Evolutionary conservation across 2,888 invertebrate species (phyloP), one percentile per base, ranked within the genome.

Genomic region (Steinernema carpocapsae): DNA sequence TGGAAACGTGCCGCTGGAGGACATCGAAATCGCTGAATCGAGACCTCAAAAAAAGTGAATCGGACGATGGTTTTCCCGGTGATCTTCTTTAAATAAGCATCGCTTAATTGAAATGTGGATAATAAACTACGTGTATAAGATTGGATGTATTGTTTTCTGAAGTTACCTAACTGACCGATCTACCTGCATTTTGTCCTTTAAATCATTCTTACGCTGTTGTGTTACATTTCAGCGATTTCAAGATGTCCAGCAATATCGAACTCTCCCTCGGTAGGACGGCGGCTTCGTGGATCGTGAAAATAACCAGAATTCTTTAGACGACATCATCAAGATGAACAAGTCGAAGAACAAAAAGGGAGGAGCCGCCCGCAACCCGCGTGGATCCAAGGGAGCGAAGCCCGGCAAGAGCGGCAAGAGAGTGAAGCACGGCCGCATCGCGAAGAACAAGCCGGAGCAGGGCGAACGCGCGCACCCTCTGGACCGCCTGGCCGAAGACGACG

Each of bases 401-500:
- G 43, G 43, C 7, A 24, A 14, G 26, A 6, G 4, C 6, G 56
- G 56, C 3, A 56, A 56, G 56, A 26, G 56, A 56, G 56, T 56
- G 56, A 56, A 56, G 56, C 22, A 56, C 6, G 56, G 56, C 26
- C 56, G 56, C 17, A 26, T 56, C 17, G 3, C 56, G 26, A 56
- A 56, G 26, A 6, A 14, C 3, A 56, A 26, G 56, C 4, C 3
- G 24, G 56, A 56, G 17, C 26, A 22, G 6, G 76, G 75, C 29
- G 82, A 80, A 71, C 77, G 86, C 24, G 79, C 78, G 22, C 79
- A 83, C 52, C 73, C 82, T 22, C 79, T 86, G 10, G 80, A 85
- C 51, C 78, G 83, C 45, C 72, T 84, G 51, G 86, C 86, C 7
- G 85, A 85, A 12, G 79, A 87, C 75, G 88, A 89, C 19, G 88